Conservation (phyloP, 2,113 vertebrate species). For the Mohoua ochrocephala region DNA sequence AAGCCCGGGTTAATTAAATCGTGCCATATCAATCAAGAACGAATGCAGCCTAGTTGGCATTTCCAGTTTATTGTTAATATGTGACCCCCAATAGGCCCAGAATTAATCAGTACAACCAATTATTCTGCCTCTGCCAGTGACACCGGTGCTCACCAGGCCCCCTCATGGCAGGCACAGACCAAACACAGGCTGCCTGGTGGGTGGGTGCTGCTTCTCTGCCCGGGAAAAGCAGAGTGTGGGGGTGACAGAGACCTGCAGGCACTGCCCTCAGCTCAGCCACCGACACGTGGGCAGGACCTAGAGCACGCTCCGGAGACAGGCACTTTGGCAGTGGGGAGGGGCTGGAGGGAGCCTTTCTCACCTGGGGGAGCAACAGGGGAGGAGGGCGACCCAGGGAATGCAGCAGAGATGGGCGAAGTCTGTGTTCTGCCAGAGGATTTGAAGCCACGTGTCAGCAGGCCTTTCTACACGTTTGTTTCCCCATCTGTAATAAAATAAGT, state of each 20-base stretch:
- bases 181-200: not conserved
- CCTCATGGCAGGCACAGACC: not conserved
- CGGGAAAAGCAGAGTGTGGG: accelerated
- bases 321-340: not conserved
- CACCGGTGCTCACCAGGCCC: not conserved
- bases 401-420: accelerated
- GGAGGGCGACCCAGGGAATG: accelerated
- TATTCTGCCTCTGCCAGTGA: not conserved
- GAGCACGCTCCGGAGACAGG: not conserved
- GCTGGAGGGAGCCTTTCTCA: not conserved
- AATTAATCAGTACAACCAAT: not conserved
- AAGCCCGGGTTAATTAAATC: constrained; percentile 15
- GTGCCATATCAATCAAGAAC: not conserved
- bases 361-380: not conserved
- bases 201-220: not conserved
- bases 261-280: not conserved
- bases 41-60: not conserved
- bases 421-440: not conserved
- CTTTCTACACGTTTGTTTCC: constrained; percentile 41
- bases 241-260: not conserved
- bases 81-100: not conserved
- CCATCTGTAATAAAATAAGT: constrained; percentile 48
- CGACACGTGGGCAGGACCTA: accelerated
- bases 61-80: not conserved
- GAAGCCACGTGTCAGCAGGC: not conserved